Evolutionary conservation across 2,797 vertebrate species (phyloP), one percentile per base, ranked within the genome.

Genomic region (Poecilia gillii): DNA sequence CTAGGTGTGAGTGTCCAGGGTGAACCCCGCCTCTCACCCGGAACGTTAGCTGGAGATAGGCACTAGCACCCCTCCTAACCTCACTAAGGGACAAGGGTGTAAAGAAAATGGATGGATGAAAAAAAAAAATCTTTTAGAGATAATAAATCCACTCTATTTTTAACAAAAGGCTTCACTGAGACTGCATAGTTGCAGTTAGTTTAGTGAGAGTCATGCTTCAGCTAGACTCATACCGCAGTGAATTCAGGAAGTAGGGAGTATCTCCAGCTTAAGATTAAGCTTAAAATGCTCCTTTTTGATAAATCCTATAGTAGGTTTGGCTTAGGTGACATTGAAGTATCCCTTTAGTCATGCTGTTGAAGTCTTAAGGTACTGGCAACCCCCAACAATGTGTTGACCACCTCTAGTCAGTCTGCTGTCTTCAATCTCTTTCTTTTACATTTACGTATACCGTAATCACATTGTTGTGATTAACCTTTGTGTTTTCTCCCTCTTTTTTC

Each of bases 251-350:
- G 36, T 13, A 68, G 36, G 33, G 36, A 66, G 33, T 41, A 39
- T 41, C 33, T 41, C 64, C 18, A 41, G 36, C 36, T 41, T 41
- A 41, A 25, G 36, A 68, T 68, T 68, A 68, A 20, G 20, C 64
- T 41, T 68, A 13, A 68, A 41, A 68, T 41, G 62, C 62, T 66
- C 62, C 7, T 20, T 66, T 66, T 39, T 66, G 62, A 66, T 66
- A 66, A 66, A 39, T 66, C 31, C 11, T 66, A 66, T 36, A 23
- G 62, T 11, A 66, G 18, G 33, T 23, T 39, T 66, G 16, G 33
- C 62, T 39, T 66, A 9, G 62, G 62, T 66, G 33, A 41, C 64
- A 39, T 11, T 68, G 36, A 41, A 68, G 23, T 41, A 68, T 68
- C 64, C 20, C 36, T 39, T 68, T 68, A 13, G 62, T 39, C 33